Evolutionary conservation across 2,113 vertebrate species (phyloP), one percentile per base, ranked within the genome.

Genomic region (Anseranas semipalmata): DNA sequence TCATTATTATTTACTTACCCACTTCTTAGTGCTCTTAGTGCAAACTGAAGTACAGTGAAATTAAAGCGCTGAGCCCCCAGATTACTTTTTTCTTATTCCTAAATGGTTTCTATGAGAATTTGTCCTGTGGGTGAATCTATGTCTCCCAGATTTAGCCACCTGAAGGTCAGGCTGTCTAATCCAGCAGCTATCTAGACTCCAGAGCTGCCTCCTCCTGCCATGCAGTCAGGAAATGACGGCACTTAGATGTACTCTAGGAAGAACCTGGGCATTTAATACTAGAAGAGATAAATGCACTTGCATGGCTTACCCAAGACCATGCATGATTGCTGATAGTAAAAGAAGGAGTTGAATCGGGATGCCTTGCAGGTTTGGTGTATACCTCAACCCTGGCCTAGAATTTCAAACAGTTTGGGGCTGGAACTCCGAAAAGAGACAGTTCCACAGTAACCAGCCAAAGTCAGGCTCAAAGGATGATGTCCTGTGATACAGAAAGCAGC

Each of bases 141-240:
- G 66, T 52, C 19, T 33, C 67, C 39, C 27, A 62, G 25, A 70
- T 65, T 37, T 70, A 58, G 17, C 15, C 11, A 11, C 8, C 3
- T 37, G 22, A 39, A 62, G 33, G 19, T 56, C 56, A 85, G 19
- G 16, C 30, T 85, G 25, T 28, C 15, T 24, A 50, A 30, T 15
- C 33, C 70, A 59, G 19, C 14, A 48, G n/a, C 12, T 19, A 14
- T 43, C 11, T 20, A 90, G 41, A 30, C 11, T 30, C 20, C 25
- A 84, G 39, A 27, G 9, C 14, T 73, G 16, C 15, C 13, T 46
- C 22, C 30, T 58, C 4, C 19, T 53, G 15, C 10, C 50, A 15
- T 70, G 0, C 20, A 48, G 6, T 2, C 25, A 53, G 14, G 6
- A 66, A 53, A 1, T 30, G 10, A 33, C 1, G 0, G 2, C 39